Base-by-base conservation (phyloP, 2,888 invertebrate species). In the Serrognathus titanus region DNA sequence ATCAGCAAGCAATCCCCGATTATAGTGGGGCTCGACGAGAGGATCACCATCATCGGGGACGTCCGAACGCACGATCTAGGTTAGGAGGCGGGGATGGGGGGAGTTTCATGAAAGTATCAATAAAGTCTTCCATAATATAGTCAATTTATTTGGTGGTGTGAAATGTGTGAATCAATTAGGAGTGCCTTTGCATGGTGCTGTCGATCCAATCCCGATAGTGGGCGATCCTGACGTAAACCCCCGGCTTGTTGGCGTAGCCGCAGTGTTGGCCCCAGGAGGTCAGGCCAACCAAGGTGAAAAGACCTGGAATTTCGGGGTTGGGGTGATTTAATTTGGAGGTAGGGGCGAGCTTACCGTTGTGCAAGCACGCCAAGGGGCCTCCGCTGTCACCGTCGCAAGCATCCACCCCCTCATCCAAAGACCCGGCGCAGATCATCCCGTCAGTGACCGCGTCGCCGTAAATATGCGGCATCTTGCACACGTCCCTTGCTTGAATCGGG, bases 361-460 rank as follows among this genome's bases (percentile, higher is more conserved):
- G 78, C 58, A 83, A 74, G 70, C 91, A 92, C 47, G 88, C 87
- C 16, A 92, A 77, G 6, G 92, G 92, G 10, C 92, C 92, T 20
- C 92, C 92, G 38, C 89, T 89, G 72, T 93, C 92, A 1, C 92
- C 92, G 70, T 90, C 88, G 66, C 92, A 92, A 8, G 90, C 85
- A 73, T 92, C 92, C 0, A 86, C 81, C 36, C 89, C 88, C 53
- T 89, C 91, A 63, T 85, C 84, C 57, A 90, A 77, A 68, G 82
- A 85, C 2, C 92, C 92, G 16, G 92, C 92, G 75, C 92, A 92
- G 64, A 91, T 81, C 88, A 92, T 92, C 10, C 89, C 87, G 3
- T 83, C 79, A 0, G 85, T 85, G 59, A 90, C 81, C 6, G 82
- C 78, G 47, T 79, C 75, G 0, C 88, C 89, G 68, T 91, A 90